phyloP scores from a whole-genome alignment of 2,797 vertebrate species.

The Falco naumanni region DNA sequence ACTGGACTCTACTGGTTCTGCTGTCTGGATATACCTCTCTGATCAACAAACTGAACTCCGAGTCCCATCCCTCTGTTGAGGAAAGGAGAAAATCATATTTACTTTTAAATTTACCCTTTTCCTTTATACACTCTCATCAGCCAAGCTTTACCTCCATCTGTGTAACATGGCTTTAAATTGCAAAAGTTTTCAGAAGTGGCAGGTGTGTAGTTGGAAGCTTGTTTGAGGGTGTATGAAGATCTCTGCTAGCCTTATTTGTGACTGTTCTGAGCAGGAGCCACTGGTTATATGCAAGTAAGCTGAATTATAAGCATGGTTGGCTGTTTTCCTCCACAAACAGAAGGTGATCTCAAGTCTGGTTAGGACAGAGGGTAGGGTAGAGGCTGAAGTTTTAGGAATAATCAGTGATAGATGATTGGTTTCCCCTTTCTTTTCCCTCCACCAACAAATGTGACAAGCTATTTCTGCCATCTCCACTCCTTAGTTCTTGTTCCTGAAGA shows the following conservation, averaged over 20 bases:
- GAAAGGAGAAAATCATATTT: not conserved
- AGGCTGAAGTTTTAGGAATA: not conserved
- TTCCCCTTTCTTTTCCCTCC: not conserved
- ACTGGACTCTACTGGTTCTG: not conserved
- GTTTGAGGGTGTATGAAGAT: not conserved
- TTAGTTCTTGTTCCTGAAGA: not conserved
- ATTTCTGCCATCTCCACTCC: not conserved
- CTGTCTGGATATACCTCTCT: not conserved
- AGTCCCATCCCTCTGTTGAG: not conserved
- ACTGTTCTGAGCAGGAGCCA: not conserved
- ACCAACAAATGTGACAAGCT: not conserved
- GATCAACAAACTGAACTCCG: not conserved
- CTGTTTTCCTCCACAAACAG: not conserved
- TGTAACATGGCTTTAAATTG: not conserved
- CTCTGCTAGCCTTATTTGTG: not conserved
- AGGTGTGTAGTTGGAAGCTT: not conserved
- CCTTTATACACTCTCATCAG: not conserved
- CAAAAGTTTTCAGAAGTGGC: not conserved
- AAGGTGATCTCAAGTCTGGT: not conserved
- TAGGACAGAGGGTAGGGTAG: not conserved
- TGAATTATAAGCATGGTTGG: not conserved
- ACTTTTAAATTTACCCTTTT: not conserved
- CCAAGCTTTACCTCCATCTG: not conserved
- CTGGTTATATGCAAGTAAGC: not conserved
- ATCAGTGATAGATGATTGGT: not conserved